phyloP scores from a whole-genome alignment of 2,797 vertebrate species.

The Pangasius djambal region DNA sequence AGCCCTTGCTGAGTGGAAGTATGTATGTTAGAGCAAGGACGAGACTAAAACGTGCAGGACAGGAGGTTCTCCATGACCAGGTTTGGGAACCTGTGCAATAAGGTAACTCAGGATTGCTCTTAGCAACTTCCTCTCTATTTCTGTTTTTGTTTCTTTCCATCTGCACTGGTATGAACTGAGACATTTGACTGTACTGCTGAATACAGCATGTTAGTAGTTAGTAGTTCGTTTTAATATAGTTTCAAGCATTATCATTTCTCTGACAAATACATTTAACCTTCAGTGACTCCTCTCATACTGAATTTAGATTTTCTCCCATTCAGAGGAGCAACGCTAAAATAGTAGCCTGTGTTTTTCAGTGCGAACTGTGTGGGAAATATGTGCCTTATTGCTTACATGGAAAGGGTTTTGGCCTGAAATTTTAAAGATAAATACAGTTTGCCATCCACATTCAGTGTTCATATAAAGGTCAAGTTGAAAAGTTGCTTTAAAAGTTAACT shows the following conservation, averaged over 20 bases:
- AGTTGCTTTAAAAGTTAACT: not conserved
- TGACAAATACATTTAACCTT: not conserved
- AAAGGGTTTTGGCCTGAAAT: conserved; percentile 18
- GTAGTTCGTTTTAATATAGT: not conserved
- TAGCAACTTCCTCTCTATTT: not conserved
- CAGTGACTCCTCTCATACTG: not conserved
- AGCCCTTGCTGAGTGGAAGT: not conserved
- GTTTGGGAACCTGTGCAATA: not conserved
- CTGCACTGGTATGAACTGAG: not conserved
- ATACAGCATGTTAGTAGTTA: not conserved
- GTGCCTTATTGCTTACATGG: not conserved
- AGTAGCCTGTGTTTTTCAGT: conserved; percentile 37
- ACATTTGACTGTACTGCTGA: not conserved
- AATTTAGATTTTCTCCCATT: not conserved
- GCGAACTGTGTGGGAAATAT: conserved; percentile 17
- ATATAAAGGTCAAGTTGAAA: conserved; percentile 6
- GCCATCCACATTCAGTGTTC: conserved; percentile 7
- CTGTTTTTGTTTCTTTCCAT: not conserved
- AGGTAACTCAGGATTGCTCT: not conserved
- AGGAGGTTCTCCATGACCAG: not conserved
- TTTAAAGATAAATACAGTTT: conserved; percentile 39
- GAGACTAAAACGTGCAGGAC: not conserved
- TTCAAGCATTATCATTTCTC: not conserved
- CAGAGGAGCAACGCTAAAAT: conserved; percentile 31
- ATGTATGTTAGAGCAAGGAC: not conserved